Conservation (phyloP, 1,140 invertebrate genomes). For the Chelonus insularis region DNA sequence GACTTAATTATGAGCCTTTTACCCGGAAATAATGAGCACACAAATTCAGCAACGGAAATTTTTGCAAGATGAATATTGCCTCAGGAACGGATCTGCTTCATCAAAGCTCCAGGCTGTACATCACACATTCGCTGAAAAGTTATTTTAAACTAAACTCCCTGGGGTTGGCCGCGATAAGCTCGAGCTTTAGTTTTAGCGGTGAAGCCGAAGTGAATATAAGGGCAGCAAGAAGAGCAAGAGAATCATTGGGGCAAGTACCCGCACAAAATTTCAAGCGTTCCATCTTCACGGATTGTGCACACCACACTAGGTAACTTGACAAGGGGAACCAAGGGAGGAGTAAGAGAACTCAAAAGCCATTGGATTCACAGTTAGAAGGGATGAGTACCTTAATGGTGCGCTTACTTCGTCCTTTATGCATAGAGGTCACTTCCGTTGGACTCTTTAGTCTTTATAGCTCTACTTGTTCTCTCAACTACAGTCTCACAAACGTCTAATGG, state of each 20-base stretch:
- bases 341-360: conserved; percentile 26
- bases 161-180: neutral
- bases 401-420: neutral
- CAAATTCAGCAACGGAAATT: no score
- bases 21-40: no score
- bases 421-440: neutral
- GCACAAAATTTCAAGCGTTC: conserved; percentile 25
- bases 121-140: neutral
- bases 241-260: neutral
- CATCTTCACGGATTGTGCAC: conserved; percentile 7
- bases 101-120: neutral
- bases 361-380: conserved; percentile 7
- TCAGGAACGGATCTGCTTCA: neutral
- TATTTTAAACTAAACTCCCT: neutral
- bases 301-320: conserved; percentile 14
- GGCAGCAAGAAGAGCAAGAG: neutral
- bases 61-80: no score
- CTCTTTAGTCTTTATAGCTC: no score
- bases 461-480: no score
- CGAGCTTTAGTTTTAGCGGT: neutral
- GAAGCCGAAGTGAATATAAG: neutral
- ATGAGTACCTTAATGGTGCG: neutral
- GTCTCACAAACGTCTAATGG: no score
- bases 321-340: no score
- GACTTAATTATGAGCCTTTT: no score